A percentile compares a stretch with the other conserved stretches of the same genome.
These are phyloP conservation scores for Aethina tumida DNA, from an alignment of 1,140 invertebrate genomes.

Conservation along the genomic window DNA sequence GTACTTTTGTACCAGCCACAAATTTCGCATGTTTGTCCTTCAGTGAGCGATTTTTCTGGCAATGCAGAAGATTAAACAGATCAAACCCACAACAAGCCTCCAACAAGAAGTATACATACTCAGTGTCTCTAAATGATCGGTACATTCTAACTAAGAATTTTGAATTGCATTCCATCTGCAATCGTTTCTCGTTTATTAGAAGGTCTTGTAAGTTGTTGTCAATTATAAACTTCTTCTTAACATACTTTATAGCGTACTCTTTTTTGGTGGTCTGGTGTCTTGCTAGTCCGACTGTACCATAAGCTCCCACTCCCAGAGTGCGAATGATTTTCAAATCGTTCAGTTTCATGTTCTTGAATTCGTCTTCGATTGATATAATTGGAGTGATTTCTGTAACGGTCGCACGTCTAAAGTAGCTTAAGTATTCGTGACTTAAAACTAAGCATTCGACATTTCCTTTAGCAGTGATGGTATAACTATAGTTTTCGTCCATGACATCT, in stretches of 20 bases:
- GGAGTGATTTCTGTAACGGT: too few species aligned
- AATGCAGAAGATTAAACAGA: slow-evolving; percentile 86
- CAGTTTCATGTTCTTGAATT: slow-evolving; percentile 60
- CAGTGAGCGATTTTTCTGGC: slow-evolving; percentile 63
- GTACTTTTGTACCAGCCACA: too few species aligned
- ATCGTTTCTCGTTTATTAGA: slow-evolving; percentile 84
- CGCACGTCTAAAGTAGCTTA: too few species aligned
- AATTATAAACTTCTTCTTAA: slow-evolving; percentile 89
- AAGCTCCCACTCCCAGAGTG: slow-evolving; percentile 88
- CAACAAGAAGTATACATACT: slow-evolving; percentile 95
- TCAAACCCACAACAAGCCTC: slow-evolving; percentile 94
- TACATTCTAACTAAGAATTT: slow-evolving; percentile 59
- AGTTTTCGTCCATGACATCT: too few species aligned
- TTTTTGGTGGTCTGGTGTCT: slow-evolving; percentile 47
- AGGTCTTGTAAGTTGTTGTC: slow-evolving; percentile 87
- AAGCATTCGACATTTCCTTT: too few species aligned
- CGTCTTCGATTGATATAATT: too few species aligned
- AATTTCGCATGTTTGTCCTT: slow-evolving; percentile 80
- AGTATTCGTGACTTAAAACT: too few species aligned
- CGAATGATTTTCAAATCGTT: slow-evolving; percentile 69
- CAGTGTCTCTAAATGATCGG: slow-evolving; percentile 87
- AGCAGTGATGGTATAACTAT: too few species aligned
- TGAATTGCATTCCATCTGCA: slow-evolving; percentile 67
- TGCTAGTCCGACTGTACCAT: slow-evolving; percentile 82
- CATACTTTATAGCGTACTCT: slow-evolving; percentile 81